These are phyloP conservation scores for Acrocephalus arundinaceus DNA, from an alignment of 2,113 vertebrate species.

Conservation along the genomic window DNA sequence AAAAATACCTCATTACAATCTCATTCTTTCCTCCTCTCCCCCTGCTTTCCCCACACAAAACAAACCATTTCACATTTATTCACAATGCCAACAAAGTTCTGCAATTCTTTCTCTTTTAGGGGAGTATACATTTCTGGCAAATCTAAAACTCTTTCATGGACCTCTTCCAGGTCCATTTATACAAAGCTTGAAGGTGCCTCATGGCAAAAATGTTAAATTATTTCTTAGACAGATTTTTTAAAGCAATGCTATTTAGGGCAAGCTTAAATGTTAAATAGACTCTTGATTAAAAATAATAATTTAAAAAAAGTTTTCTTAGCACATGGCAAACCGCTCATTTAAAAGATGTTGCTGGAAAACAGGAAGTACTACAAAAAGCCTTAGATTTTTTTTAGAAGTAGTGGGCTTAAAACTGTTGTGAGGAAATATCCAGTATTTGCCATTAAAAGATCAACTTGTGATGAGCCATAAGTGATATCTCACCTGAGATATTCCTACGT, in stretches of 20 bases:
- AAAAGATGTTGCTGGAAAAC: not conserved
- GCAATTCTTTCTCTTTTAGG: slow-evolving; percentile 18
- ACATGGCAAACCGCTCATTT: not conserved
- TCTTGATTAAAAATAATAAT: not conserved
- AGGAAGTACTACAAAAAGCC: not conserved
- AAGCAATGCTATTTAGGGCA: slow-evolving; percentile 22
- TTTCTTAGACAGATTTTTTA: slow-evolving; percentile 45
- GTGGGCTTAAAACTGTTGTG: not conserved
- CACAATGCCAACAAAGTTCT: not conserved
- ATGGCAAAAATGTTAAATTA: slow-evolving; percentile 63
- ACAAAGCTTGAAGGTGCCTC: slow-evolving; percentile 53
- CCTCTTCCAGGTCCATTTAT: slow-evolving; percentile 57
- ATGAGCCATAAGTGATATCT: not conserved
- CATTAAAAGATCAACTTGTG: not conserved
- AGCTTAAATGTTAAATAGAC: slow-evolving; percentile 23
- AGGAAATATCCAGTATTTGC: not conserved
- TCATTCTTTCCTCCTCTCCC: not conserved
- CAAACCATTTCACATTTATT: not conserved
- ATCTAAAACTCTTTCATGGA: slow-evolving; percentile 44
- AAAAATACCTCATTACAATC: slow-evolving; percentile 6
- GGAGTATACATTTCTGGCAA: slow-evolving; percentile 44
- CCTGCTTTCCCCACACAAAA: not conserved
- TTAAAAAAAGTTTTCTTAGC: not conserved
- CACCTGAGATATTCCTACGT: not conserved
- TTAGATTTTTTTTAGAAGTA: not conserved